A percentile compares a stretch with the other conserved stretches of the same genome.
Evolutionary conservation across 2,113 vertebrate species (phyloP).

Genomic region (Meles meles): DNA sequence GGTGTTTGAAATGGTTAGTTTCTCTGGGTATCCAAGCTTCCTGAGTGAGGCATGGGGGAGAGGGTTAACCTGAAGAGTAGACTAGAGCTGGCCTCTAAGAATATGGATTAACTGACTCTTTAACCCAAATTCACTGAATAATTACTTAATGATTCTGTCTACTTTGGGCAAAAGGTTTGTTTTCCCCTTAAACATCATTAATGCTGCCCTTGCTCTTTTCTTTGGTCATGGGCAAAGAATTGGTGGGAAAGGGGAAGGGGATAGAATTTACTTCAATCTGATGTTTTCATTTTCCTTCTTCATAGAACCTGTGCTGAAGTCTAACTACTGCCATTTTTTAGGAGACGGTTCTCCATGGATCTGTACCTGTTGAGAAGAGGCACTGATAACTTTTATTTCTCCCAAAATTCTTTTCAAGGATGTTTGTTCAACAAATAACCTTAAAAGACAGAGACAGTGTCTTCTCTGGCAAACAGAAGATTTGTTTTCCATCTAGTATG

Average conservation of each 20-base stretch:
- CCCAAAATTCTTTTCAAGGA: not conserved
- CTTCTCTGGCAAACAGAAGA: not conserved
- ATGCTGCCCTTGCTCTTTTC: not conserved
- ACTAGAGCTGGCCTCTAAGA: not conserved
- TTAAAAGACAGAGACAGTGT: not conserved
- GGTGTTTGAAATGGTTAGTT: not conserved
- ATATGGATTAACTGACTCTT: not conserved
- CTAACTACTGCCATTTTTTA: not conserved
- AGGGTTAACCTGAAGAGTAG: not conserved
- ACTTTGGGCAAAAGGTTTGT: not conserved
- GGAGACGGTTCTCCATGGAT: not conserved
- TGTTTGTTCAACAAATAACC: not conserved
- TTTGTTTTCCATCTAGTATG: not conserved
- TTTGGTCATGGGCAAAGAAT: not conserved
- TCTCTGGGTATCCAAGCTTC: not conserved
- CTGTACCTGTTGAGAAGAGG: not conserved
- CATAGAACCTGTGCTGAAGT: not conserved
- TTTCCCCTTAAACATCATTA: not conserved
- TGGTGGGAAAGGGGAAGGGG: not conserved
- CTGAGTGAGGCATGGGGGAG: not conserved
- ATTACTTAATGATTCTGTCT: not conserved
- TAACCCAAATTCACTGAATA: not conserved
- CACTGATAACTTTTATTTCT: not conserved
- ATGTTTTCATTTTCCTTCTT: not conserved
- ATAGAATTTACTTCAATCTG: not conserved